A percentile compares a stretch with the other conserved stretches of the same genome.
phyloP scores from a whole-genome alignment of 2,888 invertebrate species.

The Drosophila putrida region DNA sequence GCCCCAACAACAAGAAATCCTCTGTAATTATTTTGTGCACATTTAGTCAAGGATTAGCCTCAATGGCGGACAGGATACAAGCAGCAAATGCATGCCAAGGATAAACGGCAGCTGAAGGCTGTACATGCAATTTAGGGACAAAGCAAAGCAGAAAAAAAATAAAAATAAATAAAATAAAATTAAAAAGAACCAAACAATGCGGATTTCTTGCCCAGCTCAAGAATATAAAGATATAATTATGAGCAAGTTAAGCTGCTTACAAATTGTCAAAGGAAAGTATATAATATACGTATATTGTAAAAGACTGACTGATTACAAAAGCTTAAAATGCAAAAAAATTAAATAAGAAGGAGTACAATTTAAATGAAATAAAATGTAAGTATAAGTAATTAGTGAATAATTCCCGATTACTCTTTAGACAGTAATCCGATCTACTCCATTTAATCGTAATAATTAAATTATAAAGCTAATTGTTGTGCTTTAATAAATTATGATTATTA shows the following conservation, averaged over 20 bases:
- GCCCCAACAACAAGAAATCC: constrained; percentile 24
- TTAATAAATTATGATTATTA: too few relatives aligned
- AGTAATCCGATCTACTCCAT: not conserved
- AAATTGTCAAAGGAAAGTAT: constrained; percentile 8
- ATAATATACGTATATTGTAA: constrained; percentile 2
- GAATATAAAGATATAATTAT: constrained; percentile 23
- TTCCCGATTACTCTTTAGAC: not conserved
- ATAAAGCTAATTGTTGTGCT: too few relatives aligned
- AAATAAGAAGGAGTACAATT: not conserved
- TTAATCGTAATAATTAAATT: too few relatives aligned
- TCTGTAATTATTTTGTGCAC: constrained; percentile 52
- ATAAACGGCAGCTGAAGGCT: constrained; percentile 5
- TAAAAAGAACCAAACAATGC: constrained; percentile 1
- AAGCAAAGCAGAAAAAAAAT: too few relatives aligned
- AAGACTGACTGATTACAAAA: not conserved
- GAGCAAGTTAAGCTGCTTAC: constrained; percentile 43
- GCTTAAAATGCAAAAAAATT: not conserved
- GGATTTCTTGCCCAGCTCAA: constrained; percentile 8
- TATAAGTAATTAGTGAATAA: constrained; percentile 1
- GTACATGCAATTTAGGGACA: constrained; percentile 15
- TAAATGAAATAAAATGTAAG: constrained; percentile 1
- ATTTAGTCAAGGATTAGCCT: constrained; percentile 56
- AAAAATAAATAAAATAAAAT: not conserved
- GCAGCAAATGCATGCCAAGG: constrained; percentile 28
- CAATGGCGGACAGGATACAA: constrained; percentile 28